A percentile compares a stretch with the other conserved stretches of the same genome.
Conservation (phyloP, 1,140 invertebrate species). For the Trichonephila clavata region DNA sequence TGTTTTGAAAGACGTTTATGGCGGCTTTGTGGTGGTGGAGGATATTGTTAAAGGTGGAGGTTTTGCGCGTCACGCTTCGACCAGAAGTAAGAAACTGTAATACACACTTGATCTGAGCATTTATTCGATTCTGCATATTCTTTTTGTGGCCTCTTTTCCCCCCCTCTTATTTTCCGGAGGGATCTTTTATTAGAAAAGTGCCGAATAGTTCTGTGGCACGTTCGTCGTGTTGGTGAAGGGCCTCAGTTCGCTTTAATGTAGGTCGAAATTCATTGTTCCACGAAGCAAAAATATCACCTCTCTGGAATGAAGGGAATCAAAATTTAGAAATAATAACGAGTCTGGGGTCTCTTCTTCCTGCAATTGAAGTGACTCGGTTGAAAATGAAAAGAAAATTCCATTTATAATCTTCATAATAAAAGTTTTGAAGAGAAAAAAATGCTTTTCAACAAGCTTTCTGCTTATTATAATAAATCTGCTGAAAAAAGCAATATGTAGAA, state of each 20-base stretch:
- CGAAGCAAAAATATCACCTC: no score
- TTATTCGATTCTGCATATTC: conserved; percentile 4
- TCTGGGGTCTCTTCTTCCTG: not conserved
- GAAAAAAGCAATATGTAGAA: no score
- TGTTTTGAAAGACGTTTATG: not conserved
- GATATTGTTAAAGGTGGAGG: conserved; percentile 35
- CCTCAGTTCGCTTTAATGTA: not conserved
- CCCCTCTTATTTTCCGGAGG: not conserved
- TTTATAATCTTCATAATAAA: no score
- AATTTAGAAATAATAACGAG: conserved; percentile 1
- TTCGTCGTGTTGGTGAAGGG: not conserved
- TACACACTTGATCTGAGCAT: conserved; percentile 22
- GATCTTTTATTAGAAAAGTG: not conserved
- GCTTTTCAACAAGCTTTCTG: not conserved
- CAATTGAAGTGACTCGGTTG: no score
- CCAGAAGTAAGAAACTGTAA: conserved; percentile 13
- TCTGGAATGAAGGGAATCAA: not conserved
- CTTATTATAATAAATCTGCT: not conserved
- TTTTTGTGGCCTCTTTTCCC: not conserved
- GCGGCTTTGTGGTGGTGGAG: not conserved
- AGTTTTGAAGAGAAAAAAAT: no score
- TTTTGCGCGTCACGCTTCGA: conserved; percentile 44
- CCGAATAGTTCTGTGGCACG: not conserved
- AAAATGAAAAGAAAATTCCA: no score
- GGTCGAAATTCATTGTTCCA: not conserved